Conservation (phyloP, 2,113 vertebrate species). For the Burhinus oedicnemus region DNA sequence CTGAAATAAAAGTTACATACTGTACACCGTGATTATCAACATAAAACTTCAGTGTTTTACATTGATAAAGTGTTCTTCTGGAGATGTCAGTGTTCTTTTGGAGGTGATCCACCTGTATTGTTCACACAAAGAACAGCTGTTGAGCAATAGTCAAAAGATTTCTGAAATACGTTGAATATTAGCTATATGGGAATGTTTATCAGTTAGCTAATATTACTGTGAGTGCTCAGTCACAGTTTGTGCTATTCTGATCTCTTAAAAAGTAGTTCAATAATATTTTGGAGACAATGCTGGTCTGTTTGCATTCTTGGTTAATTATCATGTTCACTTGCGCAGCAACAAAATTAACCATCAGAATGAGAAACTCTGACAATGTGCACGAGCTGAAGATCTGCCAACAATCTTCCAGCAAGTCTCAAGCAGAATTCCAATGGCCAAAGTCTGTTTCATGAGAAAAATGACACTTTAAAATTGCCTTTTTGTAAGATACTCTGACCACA, state of each 20-base stretch:
- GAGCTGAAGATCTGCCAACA: conserved; percentile 28
- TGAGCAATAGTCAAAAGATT: neutral
- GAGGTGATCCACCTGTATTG: neutral
- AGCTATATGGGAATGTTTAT: neutral
- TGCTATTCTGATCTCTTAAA: neutral
- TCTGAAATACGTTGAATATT: neutral
- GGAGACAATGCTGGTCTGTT: neutral
- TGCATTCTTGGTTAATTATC: neutral
- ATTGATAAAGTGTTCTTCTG: neutral
- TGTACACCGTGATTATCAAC: neutral
- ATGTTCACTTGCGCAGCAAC: neutral
- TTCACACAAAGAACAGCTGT: neutral
- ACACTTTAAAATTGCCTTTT: conserved; percentile 6
- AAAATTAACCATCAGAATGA: conserved; percentile 13
- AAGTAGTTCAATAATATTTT: neutral
- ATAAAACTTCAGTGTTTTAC: neutral
- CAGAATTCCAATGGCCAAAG: neutral
- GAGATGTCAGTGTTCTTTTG: neutral
- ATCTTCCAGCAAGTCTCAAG: conserved; percentile 9
- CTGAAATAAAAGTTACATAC: neutral
- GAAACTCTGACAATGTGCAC: neutral
- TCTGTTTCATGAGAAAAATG: neutral
- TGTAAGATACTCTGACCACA: neutral
- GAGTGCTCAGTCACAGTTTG: neutral
- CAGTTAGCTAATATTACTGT: neutral